Evolutionary conservation across 2,888 invertebrate species (phyloP).

Genomic region (Ophioninae sp.): DNA sequence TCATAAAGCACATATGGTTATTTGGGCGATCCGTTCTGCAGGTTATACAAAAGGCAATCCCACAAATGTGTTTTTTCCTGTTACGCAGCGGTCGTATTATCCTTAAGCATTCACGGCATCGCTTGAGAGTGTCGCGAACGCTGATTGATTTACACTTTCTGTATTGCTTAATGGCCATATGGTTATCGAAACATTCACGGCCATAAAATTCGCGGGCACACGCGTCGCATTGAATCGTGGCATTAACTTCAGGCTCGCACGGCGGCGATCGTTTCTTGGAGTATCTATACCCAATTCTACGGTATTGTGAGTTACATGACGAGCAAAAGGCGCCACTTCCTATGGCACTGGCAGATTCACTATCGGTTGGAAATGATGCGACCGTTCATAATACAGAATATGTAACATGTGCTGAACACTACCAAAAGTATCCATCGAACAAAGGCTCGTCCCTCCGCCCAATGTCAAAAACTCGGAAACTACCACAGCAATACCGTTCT

Average conservation of each 20-base stretch:
- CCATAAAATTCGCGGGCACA: constrained; percentile 30
- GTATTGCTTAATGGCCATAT: too few species aligned
- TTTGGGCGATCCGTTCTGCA: too few species aligned
- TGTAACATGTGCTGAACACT: constrained; percentile 4
- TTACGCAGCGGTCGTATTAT: too few species aligned
- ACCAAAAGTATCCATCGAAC: constrained; percentile 1
- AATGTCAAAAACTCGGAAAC: constrained; percentile 30
- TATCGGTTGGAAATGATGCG: constrained; percentile 27
- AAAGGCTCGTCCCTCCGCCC: not conserved
- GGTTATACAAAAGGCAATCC: too few species aligned
- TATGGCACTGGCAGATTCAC: constrained; percentile 15
- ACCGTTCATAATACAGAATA: constrained; percentile 34
- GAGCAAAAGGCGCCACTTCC: too few species aligned
- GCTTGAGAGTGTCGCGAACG: too few species aligned
- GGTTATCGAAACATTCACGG: too few species aligned
- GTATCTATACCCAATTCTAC: not conserved
- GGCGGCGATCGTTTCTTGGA: not conserved
- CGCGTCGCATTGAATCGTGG: constrained; percentile 7
- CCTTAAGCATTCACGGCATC: too few species aligned
- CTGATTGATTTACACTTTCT: too few species aligned
- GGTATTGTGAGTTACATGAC: too few species aligned
- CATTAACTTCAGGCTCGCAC: constrained; percentile 33
- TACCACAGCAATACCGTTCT: constrained; percentile 1
- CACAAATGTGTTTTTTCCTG: too few species aligned
- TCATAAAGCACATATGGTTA: too few species aligned